Base-by-base conservation (phyloP, 2,797 vertebrate species). In the Columba guinea region DNA sequence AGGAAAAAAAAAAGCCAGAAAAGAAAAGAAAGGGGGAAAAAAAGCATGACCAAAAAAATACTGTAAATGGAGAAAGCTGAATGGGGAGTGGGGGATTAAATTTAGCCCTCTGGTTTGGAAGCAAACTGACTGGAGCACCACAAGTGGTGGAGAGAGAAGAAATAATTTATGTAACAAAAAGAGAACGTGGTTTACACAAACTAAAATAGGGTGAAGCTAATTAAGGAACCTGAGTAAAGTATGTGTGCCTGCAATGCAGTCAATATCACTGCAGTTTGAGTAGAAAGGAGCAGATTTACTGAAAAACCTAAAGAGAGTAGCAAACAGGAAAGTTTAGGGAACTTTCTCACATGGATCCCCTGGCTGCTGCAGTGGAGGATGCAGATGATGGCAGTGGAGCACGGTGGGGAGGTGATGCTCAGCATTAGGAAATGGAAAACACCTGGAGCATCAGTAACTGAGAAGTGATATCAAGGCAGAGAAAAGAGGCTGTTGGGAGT, bases 191-290 rank as follows among this genome's bases (percentile, higher is more conserved):
- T 69, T 94, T 94, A 75, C 65, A 46, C 65, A 83, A 94, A 96
- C 93, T 96, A 94, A 95, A 95, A 95, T 86, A 94, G 96, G 90
- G 94, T 93, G 80, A 89, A 94, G 74, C 78, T 96, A 97, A 97
- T 96, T 97, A 94, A 91, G 90, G 93, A 89, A 93, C 79, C 87
- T 93, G 92, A 77, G 94, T 48, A 46, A 87, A 95, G 88, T 41
- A 44, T 83, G 80, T 13, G 75, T 62, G 94, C 65, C 97, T 97
- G 97, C 96, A 98, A 88, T 97, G 97, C 97, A 93, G 97, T 97
- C 96, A 92, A 93, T 96, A 79, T 94, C 87, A 73, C 97, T 95
- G 97, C 97, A 97, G 96, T 75, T 55, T 48, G 91, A 91, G 85
- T 53, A 77, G 73, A 69, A 94, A 89, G 26, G 44, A 91, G 62